Evolutionary conservation across 1,140 invertebrate species (phyloP), one percentile per base, ranked within the genome.

Genomic region (Trissolcus basalis): DNA sequence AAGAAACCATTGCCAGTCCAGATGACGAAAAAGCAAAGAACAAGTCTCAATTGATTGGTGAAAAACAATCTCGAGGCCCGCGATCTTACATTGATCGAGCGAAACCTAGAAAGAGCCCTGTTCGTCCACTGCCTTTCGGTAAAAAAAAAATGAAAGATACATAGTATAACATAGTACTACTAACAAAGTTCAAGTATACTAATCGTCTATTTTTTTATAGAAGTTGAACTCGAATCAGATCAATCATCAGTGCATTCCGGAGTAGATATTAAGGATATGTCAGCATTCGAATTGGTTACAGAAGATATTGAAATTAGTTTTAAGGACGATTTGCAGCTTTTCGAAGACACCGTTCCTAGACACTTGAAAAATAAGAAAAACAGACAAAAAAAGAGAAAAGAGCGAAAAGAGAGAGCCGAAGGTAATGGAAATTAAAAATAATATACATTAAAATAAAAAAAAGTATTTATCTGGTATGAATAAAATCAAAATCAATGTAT

Each of bases 81-180:
- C 78, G 79, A 32, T 13, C 70, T 4, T 72, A 78, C 10, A 89
- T 91, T 49, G 89, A 91, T 69, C 82, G 90, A 33, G 89, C 88
- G 0, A 91, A 91, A 80, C 86, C 89, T 11, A 82, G 90, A 45
- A 90, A 90, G 69, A 87, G 85, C 55, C 86, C 87, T 0, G 80
- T 85, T 51, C 84, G 90, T 54, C 86, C 89, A 47, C 74, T 91
- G 41, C 90, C 90, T 14, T 67, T 67, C 9, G 87, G 84, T 86
- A 75, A 50, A 53, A 45, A 19, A 27, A 27, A 1, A 27, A 27
- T 27, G 19, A 27, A n/a, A n/a, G n/a, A n/a, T n/a, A n/a, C n/a
- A n/a, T n/a, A n/a, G n/a, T n/a, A n/a, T n/a, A n/a, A n/a, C n/a
- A n/a, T n/a, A n/a, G n/a, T n/a, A n/a, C n/a, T n/a, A n/a, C n/a